Evolutionary conservation across 2,888 invertebrate species (phyloP).

Genomic region (Aspidapion aeneum): DNA sequence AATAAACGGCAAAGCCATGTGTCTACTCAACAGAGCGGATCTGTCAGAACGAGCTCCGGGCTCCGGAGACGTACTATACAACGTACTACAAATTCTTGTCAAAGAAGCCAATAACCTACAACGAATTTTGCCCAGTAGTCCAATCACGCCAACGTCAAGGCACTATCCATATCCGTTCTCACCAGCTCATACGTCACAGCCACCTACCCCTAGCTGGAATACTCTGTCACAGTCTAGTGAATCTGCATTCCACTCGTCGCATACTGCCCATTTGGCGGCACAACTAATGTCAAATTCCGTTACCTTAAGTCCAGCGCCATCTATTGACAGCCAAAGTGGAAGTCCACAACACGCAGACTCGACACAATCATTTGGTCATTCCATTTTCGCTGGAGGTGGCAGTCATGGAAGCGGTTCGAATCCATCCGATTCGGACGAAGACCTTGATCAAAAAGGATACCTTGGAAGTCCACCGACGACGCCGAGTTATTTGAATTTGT

Average conservation of each 20-base stretch:
- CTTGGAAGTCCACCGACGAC: constrained; percentile 54
- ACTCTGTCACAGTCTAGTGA: constrained; percentile 43
- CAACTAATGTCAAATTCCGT: constrained; percentile 82
- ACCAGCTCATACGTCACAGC: constrained; percentile 71
- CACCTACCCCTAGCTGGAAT: constrained; percentile 74
- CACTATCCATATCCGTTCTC: constrained; percentile 70
- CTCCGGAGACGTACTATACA: constrained; percentile 91
- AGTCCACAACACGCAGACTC: constrained; percentile 75
- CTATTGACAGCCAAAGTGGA: constrained; percentile 82
- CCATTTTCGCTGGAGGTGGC: constrained; percentile 47
- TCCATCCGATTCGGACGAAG: constrained; percentile 82
- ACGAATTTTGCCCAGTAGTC: constrained; percentile 74
- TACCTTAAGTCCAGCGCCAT: constrained; percentile 86
- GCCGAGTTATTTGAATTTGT: constrained; percentile 49
- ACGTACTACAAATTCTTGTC: constrained; percentile 84
- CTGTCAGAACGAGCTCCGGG: constrained; percentile 89
- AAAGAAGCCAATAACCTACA: constrained; percentile 77
- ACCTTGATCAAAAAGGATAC: constrained; percentile 48
- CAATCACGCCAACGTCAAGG: constrained; percentile 78
- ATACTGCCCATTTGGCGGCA: constrained; percentile 61
- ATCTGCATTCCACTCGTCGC: constrained; percentile 43
- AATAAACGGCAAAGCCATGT: constrained; percentile 96
- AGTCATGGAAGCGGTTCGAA: constrained; percentile 59
- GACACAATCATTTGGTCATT: constrained; percentile 45
- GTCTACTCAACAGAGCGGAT: constrained; percentile 82